phyloP scores from a whole-genome alignment of 2,113 vertebrate species.

The Platichthys flesus region DNA sequence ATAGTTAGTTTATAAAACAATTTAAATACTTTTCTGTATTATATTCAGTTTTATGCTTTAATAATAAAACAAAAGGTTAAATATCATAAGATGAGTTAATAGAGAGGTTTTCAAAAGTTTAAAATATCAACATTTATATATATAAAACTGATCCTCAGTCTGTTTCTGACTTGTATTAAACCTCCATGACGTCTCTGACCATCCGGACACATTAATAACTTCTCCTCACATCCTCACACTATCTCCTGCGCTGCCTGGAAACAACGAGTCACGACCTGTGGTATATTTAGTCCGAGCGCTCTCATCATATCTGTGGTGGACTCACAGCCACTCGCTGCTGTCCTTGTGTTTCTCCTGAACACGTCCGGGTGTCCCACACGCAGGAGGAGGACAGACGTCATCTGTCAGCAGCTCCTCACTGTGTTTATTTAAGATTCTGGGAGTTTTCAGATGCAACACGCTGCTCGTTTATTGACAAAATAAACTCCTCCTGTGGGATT shows the following conservation, averaged over 20 bases:
- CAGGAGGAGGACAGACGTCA: neutral
- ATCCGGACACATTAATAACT: neutral
- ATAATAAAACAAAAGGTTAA: too few species aligned
- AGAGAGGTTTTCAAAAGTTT: too few species aligned
- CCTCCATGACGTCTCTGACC: neutral
- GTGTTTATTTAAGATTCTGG: neutral
- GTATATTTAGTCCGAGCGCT: conserved; percentile 40
- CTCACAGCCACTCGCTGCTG: conserved; percentile 36
- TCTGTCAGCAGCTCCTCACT: too few species aligned
- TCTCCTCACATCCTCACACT: neutral
- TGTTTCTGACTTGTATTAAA: neutral
- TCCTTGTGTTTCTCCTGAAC: conserved; percentile 33
- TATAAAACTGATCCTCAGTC: neutral
- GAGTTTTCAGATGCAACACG: neutral
- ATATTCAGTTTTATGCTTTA: too few species aligned
- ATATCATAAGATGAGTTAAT: too few species aligned
- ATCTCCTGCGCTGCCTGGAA: conserved; percentile 25
- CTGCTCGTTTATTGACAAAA: neutral
- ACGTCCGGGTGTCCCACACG: neutral
- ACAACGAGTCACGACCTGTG: conserved; percentile 30
- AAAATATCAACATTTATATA: too few species aligned
- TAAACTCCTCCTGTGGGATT: neutral
- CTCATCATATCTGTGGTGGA: conserved; percentile 5
- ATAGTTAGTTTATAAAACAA: too few species aligned
- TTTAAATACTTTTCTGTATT: too few species aligned